phyloP scores from a whole-genome alignment of 2,888 invertebrate genomes.

The Trichopria drosophilae region DNA sequence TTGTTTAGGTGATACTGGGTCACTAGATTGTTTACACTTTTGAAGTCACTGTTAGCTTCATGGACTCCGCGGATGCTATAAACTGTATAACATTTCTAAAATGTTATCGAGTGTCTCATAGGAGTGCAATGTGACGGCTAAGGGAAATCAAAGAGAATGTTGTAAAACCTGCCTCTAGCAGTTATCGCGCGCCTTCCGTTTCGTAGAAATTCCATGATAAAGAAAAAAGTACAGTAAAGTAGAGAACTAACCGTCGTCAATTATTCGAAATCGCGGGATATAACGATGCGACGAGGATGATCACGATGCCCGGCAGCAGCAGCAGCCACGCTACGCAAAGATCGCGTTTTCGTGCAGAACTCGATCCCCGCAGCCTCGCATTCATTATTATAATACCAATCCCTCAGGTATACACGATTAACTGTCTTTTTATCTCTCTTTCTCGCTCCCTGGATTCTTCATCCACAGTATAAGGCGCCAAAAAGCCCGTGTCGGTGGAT shows the following conservation, averaged over 20 bases:
- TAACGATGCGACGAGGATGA: conserved; percentile 35
- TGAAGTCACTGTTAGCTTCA: too few relatives aligned
- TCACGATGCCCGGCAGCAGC: conserved; percentile 39
- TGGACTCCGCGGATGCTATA: too few relatives aligned
- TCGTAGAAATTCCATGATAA: conserved; percentile 40
- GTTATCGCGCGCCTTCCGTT: too few relatives aligned
- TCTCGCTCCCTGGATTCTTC: background rate
- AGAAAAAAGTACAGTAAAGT: too few relatives aligned
- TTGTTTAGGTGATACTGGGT: too few relatives aligned
- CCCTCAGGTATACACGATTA: too few relatives aligned
- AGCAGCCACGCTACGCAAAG: conserved; percentile 37
- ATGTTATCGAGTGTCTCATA: too few relatives aligned
- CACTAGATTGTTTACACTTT: too few relatives aligned
- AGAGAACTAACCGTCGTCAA: conserved; percentile 43
- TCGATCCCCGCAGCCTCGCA: conserved; percentile 34
- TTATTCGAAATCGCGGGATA: conserved; percentile 44
- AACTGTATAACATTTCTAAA: too few relatives aligned
- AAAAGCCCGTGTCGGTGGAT: conserved; percentile 10
- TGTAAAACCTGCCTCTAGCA: too few relatives aligned
- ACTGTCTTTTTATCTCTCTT: conserved; percentile 3
- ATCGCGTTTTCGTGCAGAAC: conserved; percentile 45
- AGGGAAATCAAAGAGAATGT: too few relatives aligned
- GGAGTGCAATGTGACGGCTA: too few relatives aligned
- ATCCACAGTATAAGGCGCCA: conserved; percentile 7
- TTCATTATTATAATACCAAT: conserved; percentile 37